Conservation (phyloP, 1,140 invertebrate species). For the Pseudobourletiella spinata region DNA sequence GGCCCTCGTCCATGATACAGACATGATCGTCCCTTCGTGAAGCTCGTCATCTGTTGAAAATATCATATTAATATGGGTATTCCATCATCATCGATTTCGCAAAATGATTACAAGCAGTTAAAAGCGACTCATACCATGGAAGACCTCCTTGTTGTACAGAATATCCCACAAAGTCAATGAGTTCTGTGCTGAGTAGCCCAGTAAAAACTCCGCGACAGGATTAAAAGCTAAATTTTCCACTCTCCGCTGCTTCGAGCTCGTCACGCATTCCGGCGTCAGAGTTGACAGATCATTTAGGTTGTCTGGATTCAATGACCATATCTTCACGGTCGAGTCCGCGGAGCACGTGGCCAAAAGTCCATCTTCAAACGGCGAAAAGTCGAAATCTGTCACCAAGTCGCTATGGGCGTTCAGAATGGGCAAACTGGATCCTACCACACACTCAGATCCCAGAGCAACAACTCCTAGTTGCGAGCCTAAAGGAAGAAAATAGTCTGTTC, state of each 20-base stretch:
- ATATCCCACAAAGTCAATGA: conserved; percentile 81
- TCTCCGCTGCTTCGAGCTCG: conserved; percentile 67
- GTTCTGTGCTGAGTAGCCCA: conserved; percentile 70
- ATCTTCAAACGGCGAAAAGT: conserved; percentile 91
- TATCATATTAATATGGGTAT: no score
- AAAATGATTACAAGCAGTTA: no score
- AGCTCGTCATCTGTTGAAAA: conserved; percentile 64
- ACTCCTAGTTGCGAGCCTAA: conserved; percentile 31
- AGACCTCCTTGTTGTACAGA: conserved; percentile 66
- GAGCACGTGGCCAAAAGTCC: conserved; percentile 80
- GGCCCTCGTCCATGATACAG: conserved; percentile 71
- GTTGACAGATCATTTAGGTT: conserved; percentile 25
- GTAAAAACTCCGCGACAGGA: conserved; percentile 70
- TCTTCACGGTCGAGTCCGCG: conserved; percentile 68
- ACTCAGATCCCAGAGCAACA: conserved; percentile 21
- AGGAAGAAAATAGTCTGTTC: neutral
- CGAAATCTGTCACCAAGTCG: conserved; percentile 88
- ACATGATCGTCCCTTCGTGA: conserved; percentile 73
- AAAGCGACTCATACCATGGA: conserved; percentile 39
- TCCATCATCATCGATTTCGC: no score
- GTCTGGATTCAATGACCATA: conserved; percentile 24
- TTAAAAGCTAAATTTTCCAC: conserved; percentile 80
- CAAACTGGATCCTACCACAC: conserved; percentile 7
- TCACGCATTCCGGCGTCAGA: conserved; percentile 53
- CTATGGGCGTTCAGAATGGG: conserved; percentile 47